phyloP scores from a whole-genome alignment of 2,113 vertebrate species.

The Lepus europaeus region DNA sequence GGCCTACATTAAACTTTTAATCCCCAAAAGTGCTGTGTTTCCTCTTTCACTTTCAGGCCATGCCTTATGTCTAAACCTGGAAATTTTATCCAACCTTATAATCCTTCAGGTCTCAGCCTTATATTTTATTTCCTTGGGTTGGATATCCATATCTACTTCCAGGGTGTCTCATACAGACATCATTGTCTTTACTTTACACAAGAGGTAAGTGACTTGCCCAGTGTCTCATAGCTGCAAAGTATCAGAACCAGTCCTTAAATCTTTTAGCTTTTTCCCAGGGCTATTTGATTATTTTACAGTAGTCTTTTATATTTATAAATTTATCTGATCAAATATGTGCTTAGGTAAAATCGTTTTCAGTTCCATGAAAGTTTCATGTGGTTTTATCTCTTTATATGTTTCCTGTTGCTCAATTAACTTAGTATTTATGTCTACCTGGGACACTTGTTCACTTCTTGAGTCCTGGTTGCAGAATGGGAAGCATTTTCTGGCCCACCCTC shows the following conservation, averaged over 20 bases:
- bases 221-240: neutral
- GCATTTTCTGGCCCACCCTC: neutral
- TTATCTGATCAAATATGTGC: neutral
- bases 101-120: neutral
- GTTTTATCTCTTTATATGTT: neutral
- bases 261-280: neutral
- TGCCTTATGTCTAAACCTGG: neutral
- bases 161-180: neutral
- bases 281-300: neutral
- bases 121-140: neutral
- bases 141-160: neutral
- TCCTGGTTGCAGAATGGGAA: neutral
- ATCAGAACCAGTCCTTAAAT: neutral
- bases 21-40: neutral
- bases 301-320: neutral
- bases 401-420: neutral
- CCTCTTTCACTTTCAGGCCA: neutral
- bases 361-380: neutral
- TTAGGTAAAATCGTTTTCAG: neutral
- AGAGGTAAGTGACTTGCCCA: neutral
- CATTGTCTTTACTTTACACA: neutral
- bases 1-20: neutral
- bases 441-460: neutral
- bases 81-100: neutral
- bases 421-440: neutral